Conservation (phyloP, 1,140 invertebrate genomes). For the Stenopsyche tienmushanensis region DNA sequence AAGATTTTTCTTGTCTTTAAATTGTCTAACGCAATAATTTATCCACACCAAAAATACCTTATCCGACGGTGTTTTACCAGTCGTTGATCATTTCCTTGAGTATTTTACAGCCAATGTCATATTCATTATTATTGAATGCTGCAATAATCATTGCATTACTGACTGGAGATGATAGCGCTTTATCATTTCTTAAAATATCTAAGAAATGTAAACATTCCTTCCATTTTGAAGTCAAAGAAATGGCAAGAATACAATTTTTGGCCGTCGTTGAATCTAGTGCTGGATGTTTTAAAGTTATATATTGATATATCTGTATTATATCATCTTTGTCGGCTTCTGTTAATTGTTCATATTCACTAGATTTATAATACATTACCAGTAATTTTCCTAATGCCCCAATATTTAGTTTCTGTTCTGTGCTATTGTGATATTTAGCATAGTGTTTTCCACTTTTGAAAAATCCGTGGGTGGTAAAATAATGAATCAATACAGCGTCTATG, state of each 20-base stretch:
- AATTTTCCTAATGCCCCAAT: conserved; percentile 57
- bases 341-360: conserved; percentile 45
- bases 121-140: conserved; percentile 59
- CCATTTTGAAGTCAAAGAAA: conserved; percentile 65
- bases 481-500: conserved; percentile 60
- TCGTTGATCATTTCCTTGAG: conserved; percentile 51
- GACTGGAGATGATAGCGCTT: conserved; percentile 43
- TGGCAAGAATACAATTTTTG: conserved; percentile 59
- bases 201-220: conserved; percentile 60
- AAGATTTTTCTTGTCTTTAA: conserved; percentile 47
- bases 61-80: conserved; percentile 40
- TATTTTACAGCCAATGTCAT: conserved; percentile 56
- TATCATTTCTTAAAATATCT: conserved; percentile 56
- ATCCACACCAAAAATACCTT: conserved; percentile 51
- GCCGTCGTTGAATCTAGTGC: conserved; percentile 59
- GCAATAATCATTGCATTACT: conserved; percentile 56
- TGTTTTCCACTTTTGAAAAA: conserved; percentile 54
- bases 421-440: conserved; percentile 59
- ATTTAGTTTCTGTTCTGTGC: conserved; percentile 52
- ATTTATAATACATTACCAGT: conserved; percentile 55
- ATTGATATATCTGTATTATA: conserved; percentile 57
- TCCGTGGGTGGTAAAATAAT: conserved; percentile 48
- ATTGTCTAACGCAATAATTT: conserved; percentile 51
- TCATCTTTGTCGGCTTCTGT: conserved; percentile 55
- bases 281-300: conserved; percentile 57